Conservation (phyloP, 2,797 vertebrate genomes). For the Scomberomorus guttatus region DNA sequence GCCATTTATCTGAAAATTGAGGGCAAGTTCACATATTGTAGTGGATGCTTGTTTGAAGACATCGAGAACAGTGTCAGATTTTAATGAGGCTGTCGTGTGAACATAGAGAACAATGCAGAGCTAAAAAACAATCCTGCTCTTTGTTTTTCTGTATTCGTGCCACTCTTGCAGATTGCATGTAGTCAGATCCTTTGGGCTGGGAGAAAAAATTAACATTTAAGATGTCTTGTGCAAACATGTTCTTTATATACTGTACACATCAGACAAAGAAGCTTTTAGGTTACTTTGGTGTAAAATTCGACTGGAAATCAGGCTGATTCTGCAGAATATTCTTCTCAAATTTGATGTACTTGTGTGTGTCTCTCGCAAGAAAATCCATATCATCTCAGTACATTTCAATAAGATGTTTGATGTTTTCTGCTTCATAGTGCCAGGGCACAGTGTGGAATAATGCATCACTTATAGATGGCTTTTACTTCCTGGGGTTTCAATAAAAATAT, state of each 20-base stretch:
- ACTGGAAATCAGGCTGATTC: neutral
- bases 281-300: neutral
- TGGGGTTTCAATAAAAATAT: slow-evolving; percentile 21
- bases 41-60: slow-evolving; percentile 14
- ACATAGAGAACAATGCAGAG: neutral
- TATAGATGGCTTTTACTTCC: slow-evolving; percentile 44
- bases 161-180: slow-evolving; percentile 11
- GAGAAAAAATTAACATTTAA: neutral
- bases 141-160: neutral
- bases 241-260: no score
- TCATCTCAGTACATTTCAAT: neutral
- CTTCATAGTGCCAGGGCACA: neutral
- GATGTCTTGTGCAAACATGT: neutral
- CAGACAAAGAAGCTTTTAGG: slow-evolving; percentile 6
- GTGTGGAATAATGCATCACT: slow-evolving; percentile 22
- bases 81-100: slow-evolving; percentile 28
- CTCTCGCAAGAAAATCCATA: neutral
- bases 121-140: slow-evolving; percentile 3
- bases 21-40: slow-evolving; percentile 14
- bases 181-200: slow-evolving; percentile 3
- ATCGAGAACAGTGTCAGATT: slow-evolving; percentile 21
- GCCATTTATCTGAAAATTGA: slow-evolving; percentile 7
- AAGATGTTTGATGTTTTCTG: slow-evolving; percentile 2
- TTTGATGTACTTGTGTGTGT: neutral
- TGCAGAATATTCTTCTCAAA: neutral